Evolutionary conservation across 2,113 vertebrate genomes (phyloP), one percentile per base, ranked within the genome.

Genomic region (Lonchura striata): DNA sequence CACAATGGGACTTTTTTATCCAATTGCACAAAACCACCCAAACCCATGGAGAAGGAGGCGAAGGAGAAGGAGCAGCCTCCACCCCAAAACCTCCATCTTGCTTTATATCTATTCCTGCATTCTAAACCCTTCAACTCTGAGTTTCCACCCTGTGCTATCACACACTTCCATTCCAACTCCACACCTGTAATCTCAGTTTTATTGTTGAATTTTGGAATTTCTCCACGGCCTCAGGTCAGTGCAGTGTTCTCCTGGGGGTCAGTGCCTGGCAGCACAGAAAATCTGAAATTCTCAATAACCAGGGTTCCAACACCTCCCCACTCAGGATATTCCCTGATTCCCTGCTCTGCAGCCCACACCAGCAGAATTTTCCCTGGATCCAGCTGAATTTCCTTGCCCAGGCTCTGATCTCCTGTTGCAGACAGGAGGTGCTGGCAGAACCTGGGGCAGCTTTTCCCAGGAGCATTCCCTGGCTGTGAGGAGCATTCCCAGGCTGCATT

Each of bases 331-430:
- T 79, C 35, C 25, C 9, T 3, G 9, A 10, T 10, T 66, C 53
- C 15, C 15, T 11, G 52, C 5, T 49, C 12, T 49, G 22, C 22
- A 22, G 46, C 46, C 46, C 46, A 22, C 6, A 6, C 11, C 91
- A 87, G 93, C 90, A 97, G 28, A 64, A 68, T 91, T 95, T 96
- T 97, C 96, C 95, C 74, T n/a, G 11, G 52, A 13, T 83, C 95
- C 94, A 94, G 93, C 90, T 76, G 54, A 49, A 80, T 91, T 93
- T 92, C 49, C 39, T 66, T 96, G 86, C 92, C 92, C 71, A 88
- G 5, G 2, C 17, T 91, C 86, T 49, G 80, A 83, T 94, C 90
- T 75, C 8, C 50, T 77, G 49, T 72, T 82, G 65, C 96, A 92
- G 94, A 52, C 93, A 90, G 70, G 70, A 35, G 54, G 11, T 56